These are phyloP conservation scores for Nudaria mundana DNA, from an alignment of 2,888 invertebrate genomes.

Conservation along the genomic window DNA sequence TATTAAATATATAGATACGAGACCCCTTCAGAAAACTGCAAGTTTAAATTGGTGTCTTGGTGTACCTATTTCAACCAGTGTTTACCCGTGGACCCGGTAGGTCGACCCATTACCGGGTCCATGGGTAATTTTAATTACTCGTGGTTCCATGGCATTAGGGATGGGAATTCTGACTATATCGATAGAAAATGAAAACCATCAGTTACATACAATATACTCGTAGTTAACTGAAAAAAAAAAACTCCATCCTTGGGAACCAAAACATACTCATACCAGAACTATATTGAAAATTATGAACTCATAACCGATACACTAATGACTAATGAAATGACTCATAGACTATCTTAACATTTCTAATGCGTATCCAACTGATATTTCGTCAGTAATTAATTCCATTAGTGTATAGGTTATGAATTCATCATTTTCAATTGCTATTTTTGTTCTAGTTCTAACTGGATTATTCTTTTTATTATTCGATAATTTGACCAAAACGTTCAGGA, in stretches of 20 bases:
- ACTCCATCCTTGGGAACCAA: background rate
- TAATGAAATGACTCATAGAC: background rate
- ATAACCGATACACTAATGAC: background rate
- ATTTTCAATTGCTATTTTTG: no score
- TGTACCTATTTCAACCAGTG: no score
- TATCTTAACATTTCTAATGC: background rate
- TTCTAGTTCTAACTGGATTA: no score
- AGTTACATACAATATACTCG: no score
- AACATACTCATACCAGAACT: background rate
- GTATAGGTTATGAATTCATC: background rate
- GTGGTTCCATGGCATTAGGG: background rate
- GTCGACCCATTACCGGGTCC: background rate
- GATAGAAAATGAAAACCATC: no score
- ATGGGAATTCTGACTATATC: no score
- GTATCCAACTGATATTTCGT: background rate
- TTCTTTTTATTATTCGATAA: no score
- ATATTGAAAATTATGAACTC: background rate
- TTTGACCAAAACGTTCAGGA: no score
- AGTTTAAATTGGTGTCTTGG: no score
- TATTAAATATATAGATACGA: no score
- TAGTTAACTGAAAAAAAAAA: no score
- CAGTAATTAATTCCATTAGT: constrained; percentile 25
- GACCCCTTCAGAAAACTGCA: no score
- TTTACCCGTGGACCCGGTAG: background rate
- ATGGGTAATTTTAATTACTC: background rate